Base-by-base conservation (phyloP, 2,113 vertebrate genomes). In the Sinocyclocheilus grahami region DNA sequence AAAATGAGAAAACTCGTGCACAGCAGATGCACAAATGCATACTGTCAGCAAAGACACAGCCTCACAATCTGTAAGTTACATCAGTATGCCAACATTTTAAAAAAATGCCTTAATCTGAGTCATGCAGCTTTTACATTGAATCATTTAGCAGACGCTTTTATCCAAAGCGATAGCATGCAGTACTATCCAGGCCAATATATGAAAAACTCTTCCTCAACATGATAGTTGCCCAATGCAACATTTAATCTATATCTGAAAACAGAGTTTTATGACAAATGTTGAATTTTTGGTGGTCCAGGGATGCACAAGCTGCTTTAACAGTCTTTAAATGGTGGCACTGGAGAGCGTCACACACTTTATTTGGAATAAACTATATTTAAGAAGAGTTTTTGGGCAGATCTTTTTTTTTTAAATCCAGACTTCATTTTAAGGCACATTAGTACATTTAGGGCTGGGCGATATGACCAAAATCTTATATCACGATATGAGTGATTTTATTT, bases 41-140 rank as follows among this genome's bases (percentile, higher is more conserved):
- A 78, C 42, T 42, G 22, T 30, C 30, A 30, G 30, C 30, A 30
- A 30, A 42, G 3, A 24, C 10, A 7, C 4, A 10, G n/a, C 11
- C 42, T 22, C 13, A 48, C 13, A 11, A 24, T 18, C n/a, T 53
- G 14, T 27, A 58, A 9, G 16, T 30, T 53, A 33, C 27, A 55
- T 27, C n/a, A 33, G 16, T 27, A 58, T 78, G 16, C 16, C 16
- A 78, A 58, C 22, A 78, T 82, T 78, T 88, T 77, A 82, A 39
- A 82, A 39, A 82, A 76, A 85, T 75, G 13, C 88, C 53, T n/a
- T 91, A 87, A 5, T 22, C 2, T 39, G 7, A 80, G 11, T 89
- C 22, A 82, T 30, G 46, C 30, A 14, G 42, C 90, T 30, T 30
- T 30, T 30, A 30, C 30, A 33, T 33, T 33, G 2, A 33, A 33